Base-by-base conservation (phyloP, 2,113 vertebrate species). In the Brachionichthys hirsutus region DNA sequence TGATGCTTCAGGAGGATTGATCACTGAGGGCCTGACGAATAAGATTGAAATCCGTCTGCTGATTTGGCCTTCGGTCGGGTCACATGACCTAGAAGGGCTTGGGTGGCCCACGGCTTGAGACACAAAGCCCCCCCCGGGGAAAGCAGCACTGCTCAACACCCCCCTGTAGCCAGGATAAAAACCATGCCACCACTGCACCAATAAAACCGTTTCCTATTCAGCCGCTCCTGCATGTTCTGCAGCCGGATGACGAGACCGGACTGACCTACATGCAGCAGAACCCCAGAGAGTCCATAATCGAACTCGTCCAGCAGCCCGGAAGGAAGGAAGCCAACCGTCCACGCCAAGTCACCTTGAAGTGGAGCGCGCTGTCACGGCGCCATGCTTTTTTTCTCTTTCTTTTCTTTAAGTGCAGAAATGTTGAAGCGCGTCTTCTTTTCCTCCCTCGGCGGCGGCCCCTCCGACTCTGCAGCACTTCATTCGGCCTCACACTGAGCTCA, bases 251-350 rank as follows among this genome's bases (percentile, higher is more conserved):
- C 65, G 85, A 83, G 78, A 77, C 80, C 64, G 67, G 46, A 71
- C 67, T 89, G 88, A 88, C 88, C 88, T 87, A 89, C 80, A 88
- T 91, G 87, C 77, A 65, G 75, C 61, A 56, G 69, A 78, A 71
- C 86, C 85, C 87, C 73, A 72, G 82, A 81, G 83, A 89, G 78
- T 78, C 75, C 69, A 48, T 54, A 50, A 79, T 67, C 64, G 47
- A 49, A 51, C 59, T 81, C 24, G 53, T 70, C 54, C 18, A 16
- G 38, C 49, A 34, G 41, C 70, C 57, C 62, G 47, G 48, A 35
- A 62, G 49, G 57, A 64, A 66, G 59, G 24, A 53, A 70, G 60
- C 36, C 17, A 22, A 30, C 5, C 8, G 24, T 4, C 54, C 61
- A 62, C 4, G n/a, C 44, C 20, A 47, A 69, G 78, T 77, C 75